A percentile compares a stretch with the other conserved stretches of the same genome.
phyloP scores from a whole-genome alignment of 2,113 vertebrate genomes.

The Ptilorrhoa leucosticta region DNA sequence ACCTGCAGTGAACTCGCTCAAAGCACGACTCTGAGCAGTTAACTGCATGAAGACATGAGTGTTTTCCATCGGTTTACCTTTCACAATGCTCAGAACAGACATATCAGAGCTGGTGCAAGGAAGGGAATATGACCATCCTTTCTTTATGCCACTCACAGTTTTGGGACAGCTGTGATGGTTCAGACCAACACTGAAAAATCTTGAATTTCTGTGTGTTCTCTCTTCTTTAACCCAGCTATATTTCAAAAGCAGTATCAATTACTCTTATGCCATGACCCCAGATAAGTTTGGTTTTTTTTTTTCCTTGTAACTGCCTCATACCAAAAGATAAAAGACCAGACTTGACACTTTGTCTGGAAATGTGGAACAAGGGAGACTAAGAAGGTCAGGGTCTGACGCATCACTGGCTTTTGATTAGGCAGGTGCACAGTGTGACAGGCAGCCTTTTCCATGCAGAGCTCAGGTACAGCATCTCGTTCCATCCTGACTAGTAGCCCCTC shows the following conservation, averaged over 20 bases:
- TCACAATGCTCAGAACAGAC: background rate
- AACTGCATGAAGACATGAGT: background rate
- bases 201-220: background rate
- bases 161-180: background rate
- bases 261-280: background rate
- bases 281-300: background rate
- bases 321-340: background rate
- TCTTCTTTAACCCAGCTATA: background rate
- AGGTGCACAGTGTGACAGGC: background rate
- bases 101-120: background rate
- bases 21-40: background rate
- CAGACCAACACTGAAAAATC: background rate
- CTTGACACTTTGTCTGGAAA: background rate
- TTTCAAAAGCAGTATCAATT: background rate
- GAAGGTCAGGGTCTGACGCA: background rate
- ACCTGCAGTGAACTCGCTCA: background rate
- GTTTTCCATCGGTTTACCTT: background rate
- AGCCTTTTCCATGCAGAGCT: background rate
- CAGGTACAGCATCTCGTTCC: background rate
- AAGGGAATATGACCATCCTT: background rate
- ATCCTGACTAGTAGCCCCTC: background rate
- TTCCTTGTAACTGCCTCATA: background rate
- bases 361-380: background rate
- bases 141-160: background rate
- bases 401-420: background rate